Conservation (phyloP, 2,888 invertebrate species). For the Busseola fusca region DNA sequence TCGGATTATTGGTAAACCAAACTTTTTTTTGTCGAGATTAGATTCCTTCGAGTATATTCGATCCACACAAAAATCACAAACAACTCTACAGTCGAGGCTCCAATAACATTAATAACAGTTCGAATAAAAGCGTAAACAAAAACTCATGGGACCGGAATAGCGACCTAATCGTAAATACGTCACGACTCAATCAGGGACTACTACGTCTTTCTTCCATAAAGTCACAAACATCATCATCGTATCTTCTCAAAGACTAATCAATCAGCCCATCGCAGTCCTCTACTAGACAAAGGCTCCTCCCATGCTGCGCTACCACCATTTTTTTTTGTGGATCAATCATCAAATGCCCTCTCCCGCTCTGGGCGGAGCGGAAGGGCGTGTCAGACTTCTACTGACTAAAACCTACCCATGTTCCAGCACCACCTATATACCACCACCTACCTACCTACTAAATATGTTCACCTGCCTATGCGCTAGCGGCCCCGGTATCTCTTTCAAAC, state of each 20-base stretch:
- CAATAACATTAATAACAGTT: slow-evolving; percentile 36
- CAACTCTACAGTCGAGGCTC: slow-evolving; percentile 5
- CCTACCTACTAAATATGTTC: no score
- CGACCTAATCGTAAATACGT: slow-evolving; percentile 18
- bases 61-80: slow-evolving; percentile 15
- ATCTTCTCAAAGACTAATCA: slow-evolving; percentile 1
- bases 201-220: slow-evolving; percentile 23
- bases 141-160: slow-evolving; percentile 28
- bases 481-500: no score
- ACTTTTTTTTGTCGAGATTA: neutral
- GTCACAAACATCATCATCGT: slow-evolving; percentile 13
- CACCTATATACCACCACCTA: no score
- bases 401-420: no score
- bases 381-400: no score
- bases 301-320: no score
- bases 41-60: neutral
- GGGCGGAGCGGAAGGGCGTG: no score
- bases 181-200: slow-evolving; percentile 10
- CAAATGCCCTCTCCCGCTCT: no score
- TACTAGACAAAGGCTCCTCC: neutral
- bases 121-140: slow-evolving; percentile 35
- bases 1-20: neutral
- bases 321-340: no score
- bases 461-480: no score
- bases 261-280: neutral